A percentile compares a stretch with the other conserved stretches of the same genome.
Conservation (phyloP, 2,113 vertebrate genomes). For the Mus musculus region GRCm39 chr6:127394501-127395000, state of each 20-base stretch:
- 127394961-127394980: conserved; percentile 78
- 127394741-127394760: conserved; percentile 80
- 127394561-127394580: neutral
- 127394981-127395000: conserved; percentile 81
- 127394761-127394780: conserved; percentile 82
- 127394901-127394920: conserved; percentile 83
- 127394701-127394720: conserved; percentile 72
- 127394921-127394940: conserved; percentile 83
- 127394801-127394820: conserved; percentile 83
- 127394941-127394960: conserved; percentile 77
- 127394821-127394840: conserved; percentile 85
- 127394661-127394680: conserved; percentile 69
- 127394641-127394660: conserved; percentile 81
- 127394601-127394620: neutral
- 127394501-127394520: neutral
- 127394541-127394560: neutral
- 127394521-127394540: neutral
- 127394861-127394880: conserved; percentile 82
- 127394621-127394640: conserved; percentile 79
- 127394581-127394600: neutral
- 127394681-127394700: conserved; percentile 79
- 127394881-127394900: conserved; percentile 83
- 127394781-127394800: conserved; percentile 80
- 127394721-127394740: conserved; percentile 77
- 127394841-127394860: conserved; percentile 82